Conservation (phyloP, 2,888 invertebrate genomes). For the Isotomurus palustris region DNA sequence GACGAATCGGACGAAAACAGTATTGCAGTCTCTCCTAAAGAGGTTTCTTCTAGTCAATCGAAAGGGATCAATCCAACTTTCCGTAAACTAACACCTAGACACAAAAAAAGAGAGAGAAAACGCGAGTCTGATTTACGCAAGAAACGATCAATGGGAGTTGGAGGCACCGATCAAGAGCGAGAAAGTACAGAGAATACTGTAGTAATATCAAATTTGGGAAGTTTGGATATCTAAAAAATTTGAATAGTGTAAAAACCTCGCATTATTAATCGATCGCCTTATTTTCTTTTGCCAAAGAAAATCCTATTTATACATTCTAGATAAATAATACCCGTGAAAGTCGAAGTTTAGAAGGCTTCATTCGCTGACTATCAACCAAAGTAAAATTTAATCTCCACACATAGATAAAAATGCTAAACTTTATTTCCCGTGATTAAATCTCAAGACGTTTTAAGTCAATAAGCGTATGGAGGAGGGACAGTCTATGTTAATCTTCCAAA, state of each 20-base stretch:
- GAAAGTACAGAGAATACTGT: constrained; percentile 28
- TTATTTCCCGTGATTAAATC: too few species aligned
- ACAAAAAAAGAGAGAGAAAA: constrained; percentile 47
- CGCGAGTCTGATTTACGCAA: constrained; percentile 45
- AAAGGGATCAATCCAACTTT: constrained; percentile 5
- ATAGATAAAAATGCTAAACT: too few species aligned
- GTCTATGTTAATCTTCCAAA: too few species aligned
- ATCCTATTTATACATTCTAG: too few species aligned
- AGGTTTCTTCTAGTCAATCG: constrained; percentile 5
- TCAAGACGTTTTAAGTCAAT: too few species aligned
- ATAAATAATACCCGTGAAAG: too few species aligned
- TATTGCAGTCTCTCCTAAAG: neutral
- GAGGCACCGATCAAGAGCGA: too few species aligned
- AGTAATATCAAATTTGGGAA: constrained; percentile 36
- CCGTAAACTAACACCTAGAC: constrained; percentile 12
- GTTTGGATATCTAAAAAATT: constrained; percentile 35
- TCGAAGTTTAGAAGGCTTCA: too few species aligned
- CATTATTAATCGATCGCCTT: neutral
- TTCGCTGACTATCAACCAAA: too few species aligned
- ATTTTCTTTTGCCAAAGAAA: too few species aligned
- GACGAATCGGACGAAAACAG: constrained; percentile 4
- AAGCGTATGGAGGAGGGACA: too few species aligned
- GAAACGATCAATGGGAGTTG: constrained; percentile 26
- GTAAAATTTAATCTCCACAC: too few species aligned
- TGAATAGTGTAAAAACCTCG: neutral